These are phyloP conservation scores for Caligus rogercresseyi DNA, from an alignment of 1,140 invertebrate species.

Conservation along the genomic window DNA sequence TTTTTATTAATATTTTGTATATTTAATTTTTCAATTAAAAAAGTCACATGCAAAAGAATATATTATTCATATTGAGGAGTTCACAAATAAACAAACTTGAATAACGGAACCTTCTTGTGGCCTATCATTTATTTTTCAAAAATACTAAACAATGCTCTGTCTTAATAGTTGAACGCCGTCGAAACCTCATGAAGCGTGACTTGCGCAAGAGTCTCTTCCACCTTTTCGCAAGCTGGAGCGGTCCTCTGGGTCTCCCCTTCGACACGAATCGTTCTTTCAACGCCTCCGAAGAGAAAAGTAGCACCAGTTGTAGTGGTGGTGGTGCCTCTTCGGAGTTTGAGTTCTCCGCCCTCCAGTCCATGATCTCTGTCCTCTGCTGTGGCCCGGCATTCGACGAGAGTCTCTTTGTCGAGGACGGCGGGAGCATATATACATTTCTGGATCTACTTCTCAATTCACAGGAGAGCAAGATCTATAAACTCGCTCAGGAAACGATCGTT, in stretches of 20 bases:
- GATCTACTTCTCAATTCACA: constrained; percentile 68
- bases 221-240: constrained; percentile 83
- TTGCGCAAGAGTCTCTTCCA: constrained; percentile 67
- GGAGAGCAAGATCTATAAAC: constrained; percentile 67
- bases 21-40: too few species aligned
- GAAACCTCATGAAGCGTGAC: constrained; percentile 65
- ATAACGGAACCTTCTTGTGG: too few species aligned
- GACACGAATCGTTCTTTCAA: constrained; percentile 23
- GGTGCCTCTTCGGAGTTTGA: constrained; percentile 38
- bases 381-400: constrained; percentile 79
- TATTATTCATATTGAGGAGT: too few species aligned
- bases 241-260: constrained; percentile 49
- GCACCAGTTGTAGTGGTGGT: background rate
- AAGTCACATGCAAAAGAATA: too few species aligned
- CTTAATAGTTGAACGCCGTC: constrained; percentile 63
- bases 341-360: constrained; percentile 50
- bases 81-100: too few species aligned
- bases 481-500: constrained; percentile 82
- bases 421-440: constrained; percentile 74
- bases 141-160: too few species aligned
- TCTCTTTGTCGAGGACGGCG: constrained; percentile 62
- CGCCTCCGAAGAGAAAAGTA: constrained; percentile 21
- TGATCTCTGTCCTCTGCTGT: constrained; percentile 83
- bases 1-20: too few species aligned
- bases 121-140: too few species aligned